Evolutionary conservation across 1,140 invertebrate species (phyloP).

Genomic region (Polypedilum pembai): DNA sequence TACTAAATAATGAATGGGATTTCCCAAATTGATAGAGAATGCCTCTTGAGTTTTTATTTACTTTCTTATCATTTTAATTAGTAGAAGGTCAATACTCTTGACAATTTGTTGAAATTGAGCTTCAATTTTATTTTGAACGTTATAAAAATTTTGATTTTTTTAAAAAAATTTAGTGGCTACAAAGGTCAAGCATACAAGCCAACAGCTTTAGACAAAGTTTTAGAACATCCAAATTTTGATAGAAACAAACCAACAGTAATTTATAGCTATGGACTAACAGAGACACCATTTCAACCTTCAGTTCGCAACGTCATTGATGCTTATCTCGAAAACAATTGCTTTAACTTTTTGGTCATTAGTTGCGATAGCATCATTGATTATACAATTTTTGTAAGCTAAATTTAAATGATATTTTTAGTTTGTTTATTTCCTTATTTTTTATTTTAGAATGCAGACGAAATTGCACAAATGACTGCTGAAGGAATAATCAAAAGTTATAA

Average conservation of each 20-base stretch:
- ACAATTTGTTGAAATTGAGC: too few relatives aligned
- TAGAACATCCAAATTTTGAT: not conserved
- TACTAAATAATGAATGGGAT: too few relatives aligned
- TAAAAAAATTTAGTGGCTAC: too few relatives aligned
- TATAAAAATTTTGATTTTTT: too few relatives aligned
- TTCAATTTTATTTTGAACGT: too few relatives aligned
- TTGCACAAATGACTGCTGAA: not conserved
- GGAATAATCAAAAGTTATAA: not conserved
- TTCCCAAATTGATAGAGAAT: too few relatives aligned
- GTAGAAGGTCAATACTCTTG: too few relatives aligned
- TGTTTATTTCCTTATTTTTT: too few relatives aligned
- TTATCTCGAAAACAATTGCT: not conserved
- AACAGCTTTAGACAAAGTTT: not conserved
- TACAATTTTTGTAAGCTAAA: not conserved
- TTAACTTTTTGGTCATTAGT: not conserved
- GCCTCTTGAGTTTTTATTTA: too few relatives aligned
- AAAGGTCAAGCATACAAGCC: too few relatives aligned
- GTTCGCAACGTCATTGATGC: not conserved
- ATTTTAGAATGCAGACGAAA: not conserved
- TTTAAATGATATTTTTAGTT: not conserved
- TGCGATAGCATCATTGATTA: not conserved
- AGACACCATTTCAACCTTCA: not conserved
- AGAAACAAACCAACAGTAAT: not conserved
- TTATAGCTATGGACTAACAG: not conserved
- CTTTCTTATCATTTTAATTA: too few relatives aligned